phyloP scores from a whole-genome alignment of 2,888 invertebrate genomes.

The Cantharis flavilabris region DNA sequence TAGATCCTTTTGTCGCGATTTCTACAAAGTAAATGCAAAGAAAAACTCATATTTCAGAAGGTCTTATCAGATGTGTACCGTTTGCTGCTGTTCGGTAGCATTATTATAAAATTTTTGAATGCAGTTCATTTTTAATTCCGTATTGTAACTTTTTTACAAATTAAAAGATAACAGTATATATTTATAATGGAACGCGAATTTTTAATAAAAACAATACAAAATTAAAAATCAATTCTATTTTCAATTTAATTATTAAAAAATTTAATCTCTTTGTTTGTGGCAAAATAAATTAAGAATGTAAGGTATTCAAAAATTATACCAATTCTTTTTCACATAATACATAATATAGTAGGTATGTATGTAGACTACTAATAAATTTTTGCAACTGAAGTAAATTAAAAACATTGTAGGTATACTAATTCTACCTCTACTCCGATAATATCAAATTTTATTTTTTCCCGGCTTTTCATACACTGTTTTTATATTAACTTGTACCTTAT shows the following conservation, averaged over 20 bases:
- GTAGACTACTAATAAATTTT: neutral
- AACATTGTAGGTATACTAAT: neutral
- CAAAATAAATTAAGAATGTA: neutral
- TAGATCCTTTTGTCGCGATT: conserved; percentile 17
- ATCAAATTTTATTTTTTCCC: neutral
- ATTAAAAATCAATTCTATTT: neutral
- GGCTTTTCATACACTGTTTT: neutral
- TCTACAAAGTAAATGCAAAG: conserved; percentile 15
- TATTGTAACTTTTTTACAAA: neutral
- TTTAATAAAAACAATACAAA: neutral
- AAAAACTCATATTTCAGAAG: conserved; percentile 19
- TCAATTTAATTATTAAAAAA: neutral
- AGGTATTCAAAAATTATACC: neutral
- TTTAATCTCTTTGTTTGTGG: neutral
- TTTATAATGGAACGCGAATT: neutral
- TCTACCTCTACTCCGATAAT: neutral
- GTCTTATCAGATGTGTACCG: conserved; percentile 15
- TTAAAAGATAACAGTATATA: neutral
- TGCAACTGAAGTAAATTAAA: neutral
- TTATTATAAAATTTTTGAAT: neutral
- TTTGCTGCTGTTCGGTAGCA: neutral
- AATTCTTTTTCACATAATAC: no score
- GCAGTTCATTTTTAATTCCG: neutral
- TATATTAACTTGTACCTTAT: neutral
- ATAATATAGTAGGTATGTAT: no score